phyloP scores from a whole-genome alignment of 2,113 vertebrate genomes.

The Ophthalmolycus amberensis region DNA sequence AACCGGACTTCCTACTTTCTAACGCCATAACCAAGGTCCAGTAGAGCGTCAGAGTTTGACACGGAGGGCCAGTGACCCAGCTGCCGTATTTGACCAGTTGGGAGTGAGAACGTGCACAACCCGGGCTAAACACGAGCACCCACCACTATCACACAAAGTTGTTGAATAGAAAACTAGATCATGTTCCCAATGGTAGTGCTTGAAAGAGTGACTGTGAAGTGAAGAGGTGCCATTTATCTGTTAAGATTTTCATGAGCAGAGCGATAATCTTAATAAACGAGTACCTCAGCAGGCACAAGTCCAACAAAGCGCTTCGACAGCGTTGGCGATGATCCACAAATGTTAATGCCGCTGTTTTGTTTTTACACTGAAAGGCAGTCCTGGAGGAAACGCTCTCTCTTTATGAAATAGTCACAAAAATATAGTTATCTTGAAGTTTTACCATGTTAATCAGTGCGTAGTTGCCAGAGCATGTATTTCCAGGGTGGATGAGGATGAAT shows the following conservation, averaged over 20 bases:
- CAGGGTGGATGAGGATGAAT: neutral
- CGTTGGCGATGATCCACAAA: slow-evolving; percentile 9
- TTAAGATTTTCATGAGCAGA: neutral
- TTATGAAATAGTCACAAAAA: neutral
- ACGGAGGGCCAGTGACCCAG: too few relatives aligned
- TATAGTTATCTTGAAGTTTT: neutral
- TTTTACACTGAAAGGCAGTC: neutral
- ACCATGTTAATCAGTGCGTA: neutral
- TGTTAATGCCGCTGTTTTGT: neutral
- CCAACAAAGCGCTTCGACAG: slow-evolving; percentile 13
- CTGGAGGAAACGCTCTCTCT: neutral
- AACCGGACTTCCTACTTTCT: neutral
- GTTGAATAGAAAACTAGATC: neutral
- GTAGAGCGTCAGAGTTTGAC: too few relatives aligned
- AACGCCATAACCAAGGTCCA: neutral
- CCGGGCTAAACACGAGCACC: neutral
- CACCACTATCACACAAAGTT: neutral
- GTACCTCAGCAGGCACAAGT: neutral
- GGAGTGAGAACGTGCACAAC: neutral
- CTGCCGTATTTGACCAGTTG: too few relatives aligned
- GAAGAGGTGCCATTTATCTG: slow-evolving; percentile 2
- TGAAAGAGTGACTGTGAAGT: neutral
- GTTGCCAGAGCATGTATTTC: neutral
- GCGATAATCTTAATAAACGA: slow-evolving; percentile 19
- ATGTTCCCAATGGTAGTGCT: neutral